Conservation (phyloP, 2,797 vertebrate genomes). For the Argya squamiceps region DNA sequence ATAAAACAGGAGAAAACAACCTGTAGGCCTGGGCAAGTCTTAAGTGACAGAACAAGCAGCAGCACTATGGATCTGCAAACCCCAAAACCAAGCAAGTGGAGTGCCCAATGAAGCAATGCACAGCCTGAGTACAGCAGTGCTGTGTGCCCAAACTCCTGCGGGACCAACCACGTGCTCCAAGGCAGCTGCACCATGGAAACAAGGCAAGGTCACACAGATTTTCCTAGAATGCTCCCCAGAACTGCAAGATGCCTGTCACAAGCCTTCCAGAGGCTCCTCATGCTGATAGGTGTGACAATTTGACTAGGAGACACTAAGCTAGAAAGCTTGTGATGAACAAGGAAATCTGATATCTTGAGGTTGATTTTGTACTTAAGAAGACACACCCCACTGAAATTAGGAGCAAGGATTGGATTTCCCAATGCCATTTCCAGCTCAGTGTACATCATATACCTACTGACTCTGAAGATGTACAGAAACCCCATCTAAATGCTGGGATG, state of each 20-base stretch:
- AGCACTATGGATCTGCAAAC: not conserved
- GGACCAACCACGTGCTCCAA: not conserved
- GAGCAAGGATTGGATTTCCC: not conserved
- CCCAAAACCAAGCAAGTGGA: not conserved
- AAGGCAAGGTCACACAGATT: not conserved
- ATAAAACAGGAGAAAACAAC: not conserved
- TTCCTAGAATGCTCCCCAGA: not conserved
- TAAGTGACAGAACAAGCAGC: not conserved
- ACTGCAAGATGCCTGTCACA: not conserved
- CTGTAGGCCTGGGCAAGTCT: not conserved
- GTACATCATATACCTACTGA: not conserved
- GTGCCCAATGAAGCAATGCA: not conserved
- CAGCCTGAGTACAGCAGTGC: not conserved
- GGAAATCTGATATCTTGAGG: not conserved
- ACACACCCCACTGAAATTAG: not conserved
- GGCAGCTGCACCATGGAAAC: not conserved
- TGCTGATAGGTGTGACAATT: not conserved
- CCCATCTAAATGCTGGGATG: not conserved
- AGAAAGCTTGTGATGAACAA: not conserved
- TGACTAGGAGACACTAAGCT: not conserved
- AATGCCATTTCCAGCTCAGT: not conserved
- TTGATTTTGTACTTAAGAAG: not conserved
- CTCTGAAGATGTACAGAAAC: not conserved
- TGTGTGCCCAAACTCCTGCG: not conserved
- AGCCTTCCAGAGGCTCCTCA: not conserved